Evolutionary conservation across 1,140 invertebrate species (phyloP).

Genomic region (Monochamus saltuarius): DNA sequence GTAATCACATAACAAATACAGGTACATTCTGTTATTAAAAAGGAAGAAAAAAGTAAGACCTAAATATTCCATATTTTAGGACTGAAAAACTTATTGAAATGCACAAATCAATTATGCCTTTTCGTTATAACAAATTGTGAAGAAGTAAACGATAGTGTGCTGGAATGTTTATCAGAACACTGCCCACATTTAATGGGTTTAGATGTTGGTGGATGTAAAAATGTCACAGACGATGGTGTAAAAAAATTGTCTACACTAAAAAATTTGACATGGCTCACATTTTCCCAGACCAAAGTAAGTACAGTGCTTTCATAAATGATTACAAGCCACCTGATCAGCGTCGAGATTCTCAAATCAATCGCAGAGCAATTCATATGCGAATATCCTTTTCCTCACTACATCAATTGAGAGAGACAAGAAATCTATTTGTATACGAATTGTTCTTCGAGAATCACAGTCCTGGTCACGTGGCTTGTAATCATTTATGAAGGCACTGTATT

Average conservation of each 20-base stretch:
- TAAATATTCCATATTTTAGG: constrained; percentile 12
- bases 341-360: no score
- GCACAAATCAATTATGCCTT: constrained; percentile 11
- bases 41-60: no score
- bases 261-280: constrained; percentile 14
- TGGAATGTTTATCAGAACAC: constrained; percentile 19
- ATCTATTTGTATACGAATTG: no score
- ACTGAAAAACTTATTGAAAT: constrained; percentile 21
- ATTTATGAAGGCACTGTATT: no score
- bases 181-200: constrained; percentile 17
- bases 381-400: no score
- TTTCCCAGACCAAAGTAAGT: constrained; percentile 21
- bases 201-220: constrained; percentile 22
- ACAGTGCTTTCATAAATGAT: no score
- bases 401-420: no score
- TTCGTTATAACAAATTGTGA: constrained; percentile 21
- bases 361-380: no score
- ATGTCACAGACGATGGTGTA: constrained; percentile 22
- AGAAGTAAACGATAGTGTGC: constrained; percentile 20
- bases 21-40: background rate
- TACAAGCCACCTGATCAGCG: no score
- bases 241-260: constrained; percentile 10
- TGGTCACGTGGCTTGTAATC: no score
- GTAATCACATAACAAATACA: constrained; percentile 13
- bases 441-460: no score